Conservation (phyloP, 2,888 invertebrate genomes). For the Phaedon cochleariae region DNA sequence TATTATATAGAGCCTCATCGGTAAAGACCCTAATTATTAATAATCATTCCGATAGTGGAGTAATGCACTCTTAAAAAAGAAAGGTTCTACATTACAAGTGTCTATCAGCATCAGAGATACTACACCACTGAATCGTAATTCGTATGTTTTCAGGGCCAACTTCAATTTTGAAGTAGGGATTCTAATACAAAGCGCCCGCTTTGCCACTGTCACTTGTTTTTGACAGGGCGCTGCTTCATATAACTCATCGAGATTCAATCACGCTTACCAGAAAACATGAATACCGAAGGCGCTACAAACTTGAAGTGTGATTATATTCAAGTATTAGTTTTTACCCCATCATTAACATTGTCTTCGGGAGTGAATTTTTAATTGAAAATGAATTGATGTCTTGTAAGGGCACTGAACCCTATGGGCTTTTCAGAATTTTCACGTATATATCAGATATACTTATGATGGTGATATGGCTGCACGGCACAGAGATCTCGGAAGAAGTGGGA, state of each 20-base stretch:
- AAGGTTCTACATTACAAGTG: background rate
- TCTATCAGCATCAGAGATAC: background rate
- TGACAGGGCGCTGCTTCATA: conserved; percentile 49
- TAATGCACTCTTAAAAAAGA: no score
- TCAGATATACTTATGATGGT: no score
- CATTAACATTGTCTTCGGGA: conserved; percentile 38
- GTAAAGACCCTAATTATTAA: no score
- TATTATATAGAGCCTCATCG: no score
- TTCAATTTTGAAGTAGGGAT: conserved; percentile 46
- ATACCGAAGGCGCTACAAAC: conserved; percentile 37
- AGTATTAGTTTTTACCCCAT: conserved; percentile 38
- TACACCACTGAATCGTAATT: conserved; percentile 12
- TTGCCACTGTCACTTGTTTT: conserved; percentile 48
- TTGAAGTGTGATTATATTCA: conserved; percentile 37
- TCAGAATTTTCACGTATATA: no score
- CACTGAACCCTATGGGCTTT: conserved; percentile 24
- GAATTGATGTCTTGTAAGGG: conserved; percentile 1
- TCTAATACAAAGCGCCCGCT: conserved; percentile 44
- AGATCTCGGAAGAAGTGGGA: no score
- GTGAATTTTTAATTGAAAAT: conserved; percentile 21
- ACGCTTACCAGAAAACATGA: conserved; percentile 38
- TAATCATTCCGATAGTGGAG: no score
- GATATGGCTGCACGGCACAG: no score
- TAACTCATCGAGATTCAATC: conserved; percentile 46
- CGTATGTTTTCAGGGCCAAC: conserved; percentile 43